A percentile compares a stretch with the other conserved stretches of the same genome.
Conservation (phyloP, 2,888 invertebrate genomes). For the Aproaerema taeniolella region DNA sequence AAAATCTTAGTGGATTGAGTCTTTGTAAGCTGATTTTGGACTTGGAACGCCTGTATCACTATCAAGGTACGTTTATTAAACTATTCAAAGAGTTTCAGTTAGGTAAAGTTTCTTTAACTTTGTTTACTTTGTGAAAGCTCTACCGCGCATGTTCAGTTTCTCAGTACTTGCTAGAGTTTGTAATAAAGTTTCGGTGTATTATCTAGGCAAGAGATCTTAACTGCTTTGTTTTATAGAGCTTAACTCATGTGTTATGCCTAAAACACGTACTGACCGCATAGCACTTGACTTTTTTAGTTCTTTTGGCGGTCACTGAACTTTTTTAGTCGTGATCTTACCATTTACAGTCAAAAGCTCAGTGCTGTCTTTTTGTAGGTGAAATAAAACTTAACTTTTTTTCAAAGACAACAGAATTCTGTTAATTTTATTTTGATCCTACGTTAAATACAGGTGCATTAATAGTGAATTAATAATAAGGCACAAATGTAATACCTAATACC, state of each 20-base stretch:
- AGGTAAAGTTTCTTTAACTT: slow-evolving; percentile 52
- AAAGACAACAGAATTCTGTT: too few relatives aligned
- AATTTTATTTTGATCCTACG: too few relatives aligned
- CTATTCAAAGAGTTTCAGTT: slow-evolving; percentile 19
- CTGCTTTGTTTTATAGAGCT: too few relatives aligned
- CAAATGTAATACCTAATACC: too few relatives aligned
- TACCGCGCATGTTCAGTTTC: slow-evolving; percentile 66
- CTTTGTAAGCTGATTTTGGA: slow-evolving; percentile 44
- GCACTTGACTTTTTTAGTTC: slow-evolving; percentile 2
- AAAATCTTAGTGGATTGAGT: slow-evolving; percentile 64
- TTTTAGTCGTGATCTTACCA: not conserved
- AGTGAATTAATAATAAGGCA: too few relatives aligned
- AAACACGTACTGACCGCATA: not conserved
- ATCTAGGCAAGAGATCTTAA: not conserved
- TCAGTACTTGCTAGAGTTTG: too few relatives aligned
- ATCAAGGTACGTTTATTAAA: slow-evolving; percentile 45
- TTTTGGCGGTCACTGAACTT: slow-evolving; percentile 11
- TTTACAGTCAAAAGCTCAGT: not conserved
- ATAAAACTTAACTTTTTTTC: too few relatives aligned
- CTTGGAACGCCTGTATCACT: slow-evolving; percentile 36
- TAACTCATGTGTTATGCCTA: too few relatives aligned
- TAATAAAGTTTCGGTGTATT: slow-evolving; percentile 22
- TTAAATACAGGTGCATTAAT: too few relatives aligned
- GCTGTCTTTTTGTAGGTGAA: not conserved
- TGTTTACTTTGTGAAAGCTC: slow-evolving; percentile 55